Percentiles rank a stretch among this genome's conserved stretches.
Conservation (phyloP, 2,113 vertebrate genomes). For the Colossoma macropomum region DNA sequence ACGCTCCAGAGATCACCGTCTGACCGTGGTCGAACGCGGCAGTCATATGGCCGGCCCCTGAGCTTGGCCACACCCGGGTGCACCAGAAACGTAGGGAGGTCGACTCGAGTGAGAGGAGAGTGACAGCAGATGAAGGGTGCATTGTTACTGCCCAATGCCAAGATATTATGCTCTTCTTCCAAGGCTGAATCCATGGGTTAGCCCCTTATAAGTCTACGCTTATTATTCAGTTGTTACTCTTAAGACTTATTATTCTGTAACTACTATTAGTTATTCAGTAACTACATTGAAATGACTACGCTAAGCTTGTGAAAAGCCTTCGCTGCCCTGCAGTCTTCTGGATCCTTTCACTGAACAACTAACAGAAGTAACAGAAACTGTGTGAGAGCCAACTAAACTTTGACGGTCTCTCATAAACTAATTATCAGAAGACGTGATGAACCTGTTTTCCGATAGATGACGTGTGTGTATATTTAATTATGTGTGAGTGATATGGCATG, state of each 20-base stretch:
- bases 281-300: neutral
- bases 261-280: neutral
- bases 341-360: neutral
- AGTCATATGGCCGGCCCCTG: conserved; percentile 25
- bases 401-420: neutral
- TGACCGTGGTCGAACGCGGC: conserved; percentile 57
- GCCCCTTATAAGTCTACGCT: neutral
- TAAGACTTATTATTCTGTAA: neutral
- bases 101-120: conserved; percentile 31
- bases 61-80: conserved; percentile 54
- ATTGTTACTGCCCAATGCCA: neutral
- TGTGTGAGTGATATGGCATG: conserved; percentile 12
- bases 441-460: neutral
- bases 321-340: neutral
- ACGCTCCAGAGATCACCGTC: conserved; percentile 66
- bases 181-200: conserved; percentile 10
- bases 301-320: neutral
- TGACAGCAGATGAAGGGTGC: neutral
- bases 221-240: too few relatives aligned
- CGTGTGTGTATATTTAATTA: neutral
- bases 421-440: neutral
- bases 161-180: neutral
- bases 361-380: neutral
- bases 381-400: neutral
- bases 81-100: conserved; percentile 1